Base-by-base conservation (phyloP, 2,888 invertebrate genomes). In the Eristalis tenax region DNA sequence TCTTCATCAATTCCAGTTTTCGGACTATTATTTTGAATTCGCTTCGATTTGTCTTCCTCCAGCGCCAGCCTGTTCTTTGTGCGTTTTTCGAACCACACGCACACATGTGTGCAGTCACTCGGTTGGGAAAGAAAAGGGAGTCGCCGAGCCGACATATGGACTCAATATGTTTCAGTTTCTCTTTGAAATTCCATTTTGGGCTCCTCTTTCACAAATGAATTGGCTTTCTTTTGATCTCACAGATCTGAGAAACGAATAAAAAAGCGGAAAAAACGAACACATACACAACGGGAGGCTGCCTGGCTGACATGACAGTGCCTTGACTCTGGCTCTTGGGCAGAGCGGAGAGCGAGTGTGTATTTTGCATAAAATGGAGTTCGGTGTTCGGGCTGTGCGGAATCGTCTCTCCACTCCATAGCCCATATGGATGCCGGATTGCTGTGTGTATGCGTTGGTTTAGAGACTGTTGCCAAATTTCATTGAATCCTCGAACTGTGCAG, bases 391-490 rank as follows among this genome's bases (percentile, higher is more conserved):
- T 50, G 50, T 50, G 50, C 50, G 8, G 8, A 50, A 50, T 18
- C 18, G 6, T 50, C 18, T 57, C 38, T 8, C 59, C 32, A 8
- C 32, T 8, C 8, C 32, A 10, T 5, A 8, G 1, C 40, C 59
- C 66, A 68, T 75, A 75, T 75, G 75, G 75, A 26, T 56, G 50
- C 8, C 8, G 50, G 43, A n/a, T 4, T 18, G 28, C 32, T 75
- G 40, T 65, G 65, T 74, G 56, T 15, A n/a, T 32, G 35, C 35
- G 40, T 65, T 40, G 0, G 13, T 23, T 57, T 23, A 6, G 18
- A 38, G 56, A 35, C 23, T 66, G 75, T 66, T 76, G 75, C 66
- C 66, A 76, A 76, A 59, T 76, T 68, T 76, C 75, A 59, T 26
- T 22, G 32, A 40, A 38, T 23, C 18, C 18, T 65, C 35, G 26